Evolutionary conservation across 2,888 invertebrate species (phyloP).

Genomic region (Sphecodes monilicornis): DNA sequence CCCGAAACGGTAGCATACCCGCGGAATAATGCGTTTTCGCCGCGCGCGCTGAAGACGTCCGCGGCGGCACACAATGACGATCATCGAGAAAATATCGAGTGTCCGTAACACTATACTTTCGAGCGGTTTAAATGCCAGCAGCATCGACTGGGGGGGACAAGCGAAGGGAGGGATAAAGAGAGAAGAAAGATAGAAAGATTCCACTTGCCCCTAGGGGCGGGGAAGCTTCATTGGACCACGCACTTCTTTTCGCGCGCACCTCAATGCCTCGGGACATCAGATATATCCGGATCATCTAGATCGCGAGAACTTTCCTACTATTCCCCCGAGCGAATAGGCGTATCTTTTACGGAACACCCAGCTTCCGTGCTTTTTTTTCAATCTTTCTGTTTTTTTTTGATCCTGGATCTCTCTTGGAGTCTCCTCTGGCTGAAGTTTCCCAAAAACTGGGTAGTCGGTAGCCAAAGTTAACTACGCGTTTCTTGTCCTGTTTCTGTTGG

Average conservation of each 20-base stretch:
- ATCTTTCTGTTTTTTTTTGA: background rate
- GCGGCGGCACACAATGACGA: slow-evolving; percentile 79
- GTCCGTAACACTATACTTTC: slow-evolving; percentile 83
- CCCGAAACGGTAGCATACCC: slow-evolving; percentile 66
- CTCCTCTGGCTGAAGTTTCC: too few species aligned
- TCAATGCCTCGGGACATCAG: slow-evolving; percentile 28
- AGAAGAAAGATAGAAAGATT: slow-evolving; percentile 17
- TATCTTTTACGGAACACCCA: slow-evolving; percentile 49
- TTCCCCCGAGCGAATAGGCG: slow-evolving; percentile 31
- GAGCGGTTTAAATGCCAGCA: slow-evolving; percentile 80
- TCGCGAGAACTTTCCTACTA: slow-evolving; percentile 17
- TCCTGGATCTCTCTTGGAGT: too few species aligned
- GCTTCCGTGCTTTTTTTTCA: slow-evolving; percentile 1
- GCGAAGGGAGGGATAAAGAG: background rate
- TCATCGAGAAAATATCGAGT: slow-evolving; percentile 84
- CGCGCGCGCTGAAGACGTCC: slow-evolving; percentile 61
- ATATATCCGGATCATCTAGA: slow-evolving; percentile 49
- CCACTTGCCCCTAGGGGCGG: slow-evolving; percentile 46
- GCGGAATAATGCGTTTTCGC: slow-evolving; percentile 58
- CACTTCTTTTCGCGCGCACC: slow-evolving; percentile 42
- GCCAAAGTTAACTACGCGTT: too few species aligned
- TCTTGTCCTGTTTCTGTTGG: too few species aligned
- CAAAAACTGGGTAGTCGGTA: too few species aligned
- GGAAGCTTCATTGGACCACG: slow-evolving; percentile 1
- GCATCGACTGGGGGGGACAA: slow-evolving; percentile 28